A percentile compares a stretch with the other conserved stretches of the same genome.
These are phyloP conservation scores for Ptyas mucosa DNA, from an alignment of 2,113 vertebrate species.

Conservation along the genomic window DNA sequence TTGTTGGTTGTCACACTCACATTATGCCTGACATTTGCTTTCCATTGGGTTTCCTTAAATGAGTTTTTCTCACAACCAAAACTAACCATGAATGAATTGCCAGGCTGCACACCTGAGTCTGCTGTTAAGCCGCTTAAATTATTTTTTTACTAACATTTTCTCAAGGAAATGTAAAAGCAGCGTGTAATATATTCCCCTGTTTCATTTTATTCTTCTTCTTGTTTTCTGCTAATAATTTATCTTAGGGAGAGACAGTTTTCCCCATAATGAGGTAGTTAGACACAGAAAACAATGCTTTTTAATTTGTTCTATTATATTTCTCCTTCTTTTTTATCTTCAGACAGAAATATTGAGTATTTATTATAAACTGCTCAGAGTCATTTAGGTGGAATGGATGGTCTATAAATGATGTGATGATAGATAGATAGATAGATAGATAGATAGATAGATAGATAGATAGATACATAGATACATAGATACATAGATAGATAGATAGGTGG, in stretches of 20 bases:
- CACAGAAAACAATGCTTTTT: constrained; percentile 26
- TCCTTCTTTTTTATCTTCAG: constrained; percentile 20
- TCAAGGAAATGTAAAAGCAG: constrained; percentile 52
- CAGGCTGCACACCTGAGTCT: constrained; percentile 56
- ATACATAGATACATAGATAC: too few species aligned
- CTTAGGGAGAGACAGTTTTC: constrained; percentile 50
- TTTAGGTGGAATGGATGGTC: neutral
- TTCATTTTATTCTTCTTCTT: constrained; percentile 17
- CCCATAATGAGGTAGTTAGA: neutral
- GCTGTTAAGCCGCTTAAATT: constrained; percentile 59
- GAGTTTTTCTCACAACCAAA: constrained; percentile 39
- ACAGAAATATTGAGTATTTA: neutral
- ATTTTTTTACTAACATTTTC: constrained; percentile 52
- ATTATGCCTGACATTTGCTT: constrained; percentile 28
- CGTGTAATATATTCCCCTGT: constrained; percentile 57
- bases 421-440: too few species aligned
- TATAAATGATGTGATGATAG: too few species aligned
- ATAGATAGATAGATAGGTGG: too few species aligned
- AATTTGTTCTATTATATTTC: neutral
- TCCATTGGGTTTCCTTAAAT: constrained; percentile 29
- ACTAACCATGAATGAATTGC: constrained; percentile 49
- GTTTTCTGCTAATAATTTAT: constrained; percentile 35
- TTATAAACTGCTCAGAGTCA: neutral
- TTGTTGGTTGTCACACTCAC: constrained; percentile 13
- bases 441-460: too few species aligned